Conservation (phyloP, 1,140 invertebrate species). For the Ceratina japonica region DNA sequence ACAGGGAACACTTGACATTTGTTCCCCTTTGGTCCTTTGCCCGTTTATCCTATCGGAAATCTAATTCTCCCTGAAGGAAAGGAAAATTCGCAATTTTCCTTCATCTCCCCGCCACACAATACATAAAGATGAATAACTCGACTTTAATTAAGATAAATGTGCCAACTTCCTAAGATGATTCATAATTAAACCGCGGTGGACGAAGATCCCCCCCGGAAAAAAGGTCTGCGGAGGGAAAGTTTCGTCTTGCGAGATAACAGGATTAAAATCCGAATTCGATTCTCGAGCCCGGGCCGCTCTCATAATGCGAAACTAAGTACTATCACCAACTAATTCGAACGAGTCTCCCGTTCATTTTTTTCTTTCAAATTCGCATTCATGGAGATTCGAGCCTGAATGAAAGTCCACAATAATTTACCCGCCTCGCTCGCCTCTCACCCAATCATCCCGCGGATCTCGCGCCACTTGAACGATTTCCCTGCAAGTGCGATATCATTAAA, state of each 20-base stretch:
- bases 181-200: not conserved
- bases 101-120: too few species aligned
- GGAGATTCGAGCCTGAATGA: not conserved
- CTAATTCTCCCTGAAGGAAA: not conserved
- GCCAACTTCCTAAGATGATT: not conserved
- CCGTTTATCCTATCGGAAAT: not conserved
- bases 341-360: not conserved
- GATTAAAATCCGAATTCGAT: not conserved
- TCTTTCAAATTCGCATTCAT: not conserved
- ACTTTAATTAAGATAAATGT: conserved; percentile 8
- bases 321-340: too few species aligned
- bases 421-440: not conserved
- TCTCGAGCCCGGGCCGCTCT: not conserved
- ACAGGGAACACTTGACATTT: not conserved
- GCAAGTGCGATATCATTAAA: conserved; percentile 22
- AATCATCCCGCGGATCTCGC: too few species aligned
- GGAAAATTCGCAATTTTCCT: conserved; percentile 2
- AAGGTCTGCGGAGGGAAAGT: not conserved
- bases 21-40: not conserved
- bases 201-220: not conserved
- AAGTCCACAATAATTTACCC: not conserved
- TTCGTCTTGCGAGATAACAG: not conserved
- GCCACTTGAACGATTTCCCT: not conserved
- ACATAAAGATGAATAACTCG: not conserved
- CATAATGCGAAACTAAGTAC: not conserved